Conservation (phyloP, 2,888 invertebrate genomes). For the Andricus quercusramuli region DNA sequence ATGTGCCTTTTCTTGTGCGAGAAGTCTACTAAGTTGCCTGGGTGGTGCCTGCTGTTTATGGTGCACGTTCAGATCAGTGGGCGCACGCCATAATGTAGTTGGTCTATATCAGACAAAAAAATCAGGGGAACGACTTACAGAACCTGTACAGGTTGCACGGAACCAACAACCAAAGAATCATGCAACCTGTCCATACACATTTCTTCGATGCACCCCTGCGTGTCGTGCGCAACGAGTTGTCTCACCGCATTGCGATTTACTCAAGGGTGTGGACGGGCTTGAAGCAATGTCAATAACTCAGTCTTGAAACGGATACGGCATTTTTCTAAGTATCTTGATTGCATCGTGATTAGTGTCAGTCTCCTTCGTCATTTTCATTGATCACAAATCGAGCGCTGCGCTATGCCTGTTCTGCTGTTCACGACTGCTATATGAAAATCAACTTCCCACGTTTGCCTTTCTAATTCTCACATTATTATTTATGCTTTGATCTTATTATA, state of each 20-base stretch:
- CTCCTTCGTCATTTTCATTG: background rate
- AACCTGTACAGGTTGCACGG: background rate
- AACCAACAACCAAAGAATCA: background rate
- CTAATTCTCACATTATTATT: background rate
- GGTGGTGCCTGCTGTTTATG: background rate
- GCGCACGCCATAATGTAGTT: background rate
- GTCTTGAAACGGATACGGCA: constrained; percentile 9
- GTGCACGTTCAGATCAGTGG: background rate
- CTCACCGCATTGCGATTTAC: constrained; percentile 5
- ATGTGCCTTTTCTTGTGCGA: background rate
- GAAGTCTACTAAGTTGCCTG: background rate
- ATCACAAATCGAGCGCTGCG: background rate
- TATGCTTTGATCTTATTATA: background rate
- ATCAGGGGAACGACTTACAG: background rate
- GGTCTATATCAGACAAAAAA: background rate
- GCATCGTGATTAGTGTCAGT: background rate
- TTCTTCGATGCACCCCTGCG: constrained; percentile 1
- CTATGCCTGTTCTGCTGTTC: background rate
- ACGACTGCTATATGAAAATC: background rate
- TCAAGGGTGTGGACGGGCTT: constrained; percentile 5
- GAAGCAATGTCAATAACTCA: constrained; percentile 11
- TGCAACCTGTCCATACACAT: constrained; percentile 19
- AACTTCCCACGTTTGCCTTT: background rate
- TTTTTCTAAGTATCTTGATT: background rate
- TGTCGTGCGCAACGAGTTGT: constrained; percentile 12